phyloP scores from a whole-genome alignment of 2,797 vertebrate species.

The Pitangus sulphuratus region DNA sequence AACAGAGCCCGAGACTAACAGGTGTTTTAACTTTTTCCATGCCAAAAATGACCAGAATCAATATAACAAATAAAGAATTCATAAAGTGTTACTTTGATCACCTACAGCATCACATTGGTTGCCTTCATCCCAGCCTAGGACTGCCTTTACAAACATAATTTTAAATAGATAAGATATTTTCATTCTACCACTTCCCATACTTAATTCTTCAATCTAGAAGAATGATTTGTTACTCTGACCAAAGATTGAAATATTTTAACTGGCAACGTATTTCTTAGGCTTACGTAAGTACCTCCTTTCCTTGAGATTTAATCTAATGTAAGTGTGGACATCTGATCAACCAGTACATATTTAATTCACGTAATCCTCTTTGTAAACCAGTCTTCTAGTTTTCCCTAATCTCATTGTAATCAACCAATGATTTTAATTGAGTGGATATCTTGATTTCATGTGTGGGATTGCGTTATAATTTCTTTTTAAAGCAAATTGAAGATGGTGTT shows the following conservation, averaged over 20 bases:
- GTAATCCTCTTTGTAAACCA: background rate
- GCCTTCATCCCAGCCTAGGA: background rate
- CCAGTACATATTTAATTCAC: background rate
- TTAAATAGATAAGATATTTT: background rate
- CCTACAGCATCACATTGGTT: rapidly evolving
- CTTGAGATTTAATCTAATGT: background rate
- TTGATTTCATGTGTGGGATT: background rate
- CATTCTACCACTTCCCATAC: background rate
- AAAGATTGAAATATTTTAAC: background rate
- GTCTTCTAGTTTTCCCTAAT: background rate
- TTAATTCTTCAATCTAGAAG: background rate
- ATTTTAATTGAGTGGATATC: background rate
- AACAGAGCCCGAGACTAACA: background rate
- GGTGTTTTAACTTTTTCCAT: background rate
- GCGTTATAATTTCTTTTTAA: background rate
- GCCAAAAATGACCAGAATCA: background rate
- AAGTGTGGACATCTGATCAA: background rate
- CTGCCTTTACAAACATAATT: background rate
- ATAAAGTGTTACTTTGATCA: background rate
- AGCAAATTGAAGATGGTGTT: background rate
- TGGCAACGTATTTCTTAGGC: background rate
- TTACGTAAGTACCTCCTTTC: background rate
- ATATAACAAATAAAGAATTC: background rate
- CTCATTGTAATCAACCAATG: background rate
- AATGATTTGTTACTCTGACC: background rate